Evolutionary conservation across 2,797 vertebrate genomes (phyloP).

Genomic region (Alfaro cultratus): DNA sequence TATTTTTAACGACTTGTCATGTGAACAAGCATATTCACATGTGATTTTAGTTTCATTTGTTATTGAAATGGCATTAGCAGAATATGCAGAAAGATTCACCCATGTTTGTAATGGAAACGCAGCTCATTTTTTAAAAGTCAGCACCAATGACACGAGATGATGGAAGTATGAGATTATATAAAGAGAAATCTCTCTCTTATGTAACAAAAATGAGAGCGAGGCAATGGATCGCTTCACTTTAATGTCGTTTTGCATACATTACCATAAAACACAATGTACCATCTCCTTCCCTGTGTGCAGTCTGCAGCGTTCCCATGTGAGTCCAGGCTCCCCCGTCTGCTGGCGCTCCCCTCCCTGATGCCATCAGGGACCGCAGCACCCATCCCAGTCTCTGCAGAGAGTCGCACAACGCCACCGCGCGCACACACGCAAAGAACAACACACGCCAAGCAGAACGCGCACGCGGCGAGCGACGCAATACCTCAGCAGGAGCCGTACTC

Average conservation of each 20-base stretch:
- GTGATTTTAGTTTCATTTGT: too few species aligned
- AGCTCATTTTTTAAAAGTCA: not conserved
- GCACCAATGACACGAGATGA: not conserved
- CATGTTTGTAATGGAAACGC: too few species aligned
- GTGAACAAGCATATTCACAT: too few species aligned
- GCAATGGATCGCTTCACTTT: conserved; percentile 16
- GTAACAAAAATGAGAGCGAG: not conserved
- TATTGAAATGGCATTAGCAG: too few species aligned
- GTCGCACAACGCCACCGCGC: conserved; percentile 47
- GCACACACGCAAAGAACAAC: conserved; percentile 54
- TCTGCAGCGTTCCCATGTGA: conserved; percentile 43
- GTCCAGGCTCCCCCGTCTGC: conserved; percentile 32
- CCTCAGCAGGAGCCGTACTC: conserved; percentile 43
- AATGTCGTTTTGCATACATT: not conserved
- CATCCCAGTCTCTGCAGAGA: conserved; percentile 63
- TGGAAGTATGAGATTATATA: not conserved
- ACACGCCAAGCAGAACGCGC: conserved; percentile 59
- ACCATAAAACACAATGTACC: conserved; percentile 20
- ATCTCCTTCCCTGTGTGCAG: conserved; percentile 5
- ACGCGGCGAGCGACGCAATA: conserved; percentile 50
- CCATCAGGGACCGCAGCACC: conserved; percentile 70
- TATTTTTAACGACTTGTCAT: too few species aligned
- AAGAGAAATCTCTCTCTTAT: not conserved
- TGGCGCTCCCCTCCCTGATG: conserved; percentile 40
- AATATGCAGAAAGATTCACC: too few species aligned